Percentiles rank a stretch among this genome's conserved stretches.
These are phyloP conservation scores for Calycopis cecrops DNA, from an alignment of 1,140 invertebrate genomes.

Conservation along the genomic window DNA sequence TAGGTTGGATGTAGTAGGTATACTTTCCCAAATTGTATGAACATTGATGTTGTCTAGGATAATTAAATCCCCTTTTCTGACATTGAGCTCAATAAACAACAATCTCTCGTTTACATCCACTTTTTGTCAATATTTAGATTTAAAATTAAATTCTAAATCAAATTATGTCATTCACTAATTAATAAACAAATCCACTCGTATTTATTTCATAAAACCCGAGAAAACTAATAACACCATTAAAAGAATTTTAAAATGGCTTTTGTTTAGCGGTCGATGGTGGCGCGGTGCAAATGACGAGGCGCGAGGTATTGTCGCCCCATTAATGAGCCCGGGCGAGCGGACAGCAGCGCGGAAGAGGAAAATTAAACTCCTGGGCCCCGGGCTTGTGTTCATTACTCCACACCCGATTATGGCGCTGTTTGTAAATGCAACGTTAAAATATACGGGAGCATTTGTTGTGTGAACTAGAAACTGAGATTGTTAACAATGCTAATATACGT, in stretches of 20 bases:
- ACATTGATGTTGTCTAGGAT: too few species aligned
- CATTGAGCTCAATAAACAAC: too few species aligned
- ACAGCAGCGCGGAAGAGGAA: slow-evolving; percentile 68
- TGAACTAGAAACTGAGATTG: slow-evolving; percentile 43
- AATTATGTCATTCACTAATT: too few species aligned
- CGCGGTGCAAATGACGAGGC: slow-evolving; percentile 46
- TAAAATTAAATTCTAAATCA: too few species aligned
- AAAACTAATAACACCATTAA: slow-evolving; percentile 7
- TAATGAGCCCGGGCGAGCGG: slow-evolving; percentile 60
- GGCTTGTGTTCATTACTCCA: slow-evolving; percentile 66
- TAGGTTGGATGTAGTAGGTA: too few species aligned
- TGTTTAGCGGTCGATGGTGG: slow-evolving; percentile 25
- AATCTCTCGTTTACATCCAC: too few species aligned
- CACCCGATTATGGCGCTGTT: slow-evolving; percentile 59
- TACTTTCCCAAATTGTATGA: too few species aligned
- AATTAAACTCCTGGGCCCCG: slow-evolving; percentile 70
- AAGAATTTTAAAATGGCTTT: slow-evolving; percentile 11
- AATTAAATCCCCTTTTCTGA: too few species aligned
- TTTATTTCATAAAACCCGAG: too few species aligned
- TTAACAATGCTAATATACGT: background rate
- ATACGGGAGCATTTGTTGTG: slow-evolving; percentile 27
- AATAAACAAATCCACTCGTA: too few species aligned
- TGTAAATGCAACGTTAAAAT: slow-evolving; percentile 57
- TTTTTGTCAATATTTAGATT: too few species aligned
- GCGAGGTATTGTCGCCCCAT: slow-evolving; percentile 61